phyloP scores from a whole-genome alignment of 2,113 vertebrate species.

The Riparia riparia region DNA sequence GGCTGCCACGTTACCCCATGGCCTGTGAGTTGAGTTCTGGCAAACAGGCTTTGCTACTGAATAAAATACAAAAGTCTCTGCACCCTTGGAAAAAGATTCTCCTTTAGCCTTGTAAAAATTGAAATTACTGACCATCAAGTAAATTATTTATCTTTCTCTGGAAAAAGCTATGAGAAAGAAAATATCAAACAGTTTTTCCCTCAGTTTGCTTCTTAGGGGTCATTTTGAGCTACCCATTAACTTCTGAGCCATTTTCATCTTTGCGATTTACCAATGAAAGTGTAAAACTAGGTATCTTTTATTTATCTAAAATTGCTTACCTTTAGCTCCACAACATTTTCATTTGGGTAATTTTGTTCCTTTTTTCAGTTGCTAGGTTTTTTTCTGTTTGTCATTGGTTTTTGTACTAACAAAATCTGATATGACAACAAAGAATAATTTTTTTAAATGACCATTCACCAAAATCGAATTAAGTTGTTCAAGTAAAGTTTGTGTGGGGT shows the following conservation, averaged over 20 bases:
- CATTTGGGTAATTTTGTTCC: not conserved
- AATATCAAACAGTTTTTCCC: not conserved
- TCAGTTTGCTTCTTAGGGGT: not conserved
- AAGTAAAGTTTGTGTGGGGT: not conserved
- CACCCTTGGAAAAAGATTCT: not conserved
- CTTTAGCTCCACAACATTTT: not conserved
- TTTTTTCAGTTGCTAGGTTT: not conserved
- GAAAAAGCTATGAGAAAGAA: not conserved
- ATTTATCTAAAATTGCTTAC: not conserved
- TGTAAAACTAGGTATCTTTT: not conserved
- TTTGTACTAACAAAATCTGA: not conserved
- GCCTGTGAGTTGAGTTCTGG: not conserved
- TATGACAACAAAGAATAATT: not conserved
- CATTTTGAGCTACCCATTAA: not conserved
- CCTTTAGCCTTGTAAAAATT: not conserved
- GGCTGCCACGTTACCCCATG: not conserved
- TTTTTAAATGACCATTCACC: not conserved
- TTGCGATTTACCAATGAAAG: not conserved
- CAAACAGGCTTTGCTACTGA: not conserved
- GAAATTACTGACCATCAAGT: not conserved
- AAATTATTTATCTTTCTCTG: not conserved
- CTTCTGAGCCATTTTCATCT: not conserved
- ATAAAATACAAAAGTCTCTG: not conserved
- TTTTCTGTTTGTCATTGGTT: not conserved
- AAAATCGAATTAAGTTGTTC: not conserved